Percentiles rank a stretch among this genome's conserved stretches.
These are phyloP conservation scores for Xestia sexstrigata DNA, from an alignment of 2,888 invertebrate species.

Conservation along the genomic window DNA sequence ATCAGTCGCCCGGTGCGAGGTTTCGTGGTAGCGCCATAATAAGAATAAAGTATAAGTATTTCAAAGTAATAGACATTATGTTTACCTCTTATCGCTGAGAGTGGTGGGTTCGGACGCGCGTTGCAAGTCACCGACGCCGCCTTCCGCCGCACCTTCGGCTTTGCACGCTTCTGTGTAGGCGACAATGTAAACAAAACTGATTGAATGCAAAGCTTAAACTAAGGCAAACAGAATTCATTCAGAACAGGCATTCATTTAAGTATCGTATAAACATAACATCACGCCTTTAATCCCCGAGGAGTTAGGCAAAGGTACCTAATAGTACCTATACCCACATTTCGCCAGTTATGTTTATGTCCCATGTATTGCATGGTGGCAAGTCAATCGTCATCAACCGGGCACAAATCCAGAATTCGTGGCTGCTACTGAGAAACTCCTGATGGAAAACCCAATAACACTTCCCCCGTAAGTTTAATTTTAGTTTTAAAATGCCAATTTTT, in stretches of 20 bases:
- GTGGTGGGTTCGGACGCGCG: slow-evolving; percentile 70
- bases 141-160: slow-evolving; percentile 76
- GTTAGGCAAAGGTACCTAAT: no score
- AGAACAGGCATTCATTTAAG: not conserved
- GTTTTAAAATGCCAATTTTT: no score
- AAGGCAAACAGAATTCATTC: not conserved
- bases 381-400: not conserved
- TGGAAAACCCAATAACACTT: not conserved
- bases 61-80: not conserved
- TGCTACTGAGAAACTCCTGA: no score
- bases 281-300: not conserved
- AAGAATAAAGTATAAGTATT: not conserved
- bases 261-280: not conserved
- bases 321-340: not conserved
- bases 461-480: not conserved
- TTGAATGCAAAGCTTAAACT: not conserved
- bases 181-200: not conserved
- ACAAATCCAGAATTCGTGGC: no score
- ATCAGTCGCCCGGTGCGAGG: no score
- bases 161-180: slow-evolving; percentile 74
- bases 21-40: no score
- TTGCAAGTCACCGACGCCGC: slow-evolving; percentile 67
- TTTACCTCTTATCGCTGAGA: slow-evolving; percentile 73
- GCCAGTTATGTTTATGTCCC: not conserved
- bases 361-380: not conserved